Percentiles rank a stretch among this genome's conserved stretches.
Evolutionary conservation across 2,113 vertebrate genomes (phyloP).

Genomic region (Toxotes chatareus): DNA sequence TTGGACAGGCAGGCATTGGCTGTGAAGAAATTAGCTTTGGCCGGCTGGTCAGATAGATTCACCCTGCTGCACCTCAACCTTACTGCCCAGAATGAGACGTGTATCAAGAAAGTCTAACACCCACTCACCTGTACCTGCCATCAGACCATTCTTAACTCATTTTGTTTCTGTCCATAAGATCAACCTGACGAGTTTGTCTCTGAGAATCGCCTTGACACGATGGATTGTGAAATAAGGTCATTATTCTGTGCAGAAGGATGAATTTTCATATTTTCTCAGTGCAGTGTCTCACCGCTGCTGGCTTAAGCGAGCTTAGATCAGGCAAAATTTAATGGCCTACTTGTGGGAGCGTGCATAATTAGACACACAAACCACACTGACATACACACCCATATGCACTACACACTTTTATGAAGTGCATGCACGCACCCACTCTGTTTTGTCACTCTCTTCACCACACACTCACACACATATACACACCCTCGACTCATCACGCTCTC

Average conservation of each 20-base stretch:
- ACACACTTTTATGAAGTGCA: slow-evolving; percentile 38
- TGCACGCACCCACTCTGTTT: slow-evolving; percentile 36
- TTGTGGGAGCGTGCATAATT: slow-evolving; percentile 47
- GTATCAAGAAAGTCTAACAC: background rate
- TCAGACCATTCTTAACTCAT: background rate
- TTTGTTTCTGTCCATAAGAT: background rate
- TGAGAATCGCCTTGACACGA: background rate
- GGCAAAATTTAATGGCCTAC: slow-evolving; percentile 53
- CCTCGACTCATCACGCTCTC: slow-evolving; percentile 23
- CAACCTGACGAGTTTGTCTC: background rate
- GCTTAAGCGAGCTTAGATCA: slow-evolving; percentile 44
- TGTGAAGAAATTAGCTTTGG: slow-evolving; percentile 51
- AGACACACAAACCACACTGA: slow-evolving; percentile 41
- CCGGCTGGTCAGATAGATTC: slow-evolving; percentile 35
- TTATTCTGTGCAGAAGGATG: background rate
- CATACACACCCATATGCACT: slow-evolving; percentile 20
- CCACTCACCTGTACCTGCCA: background rate
- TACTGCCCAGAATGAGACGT: background rate
- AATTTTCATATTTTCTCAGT: background rate
- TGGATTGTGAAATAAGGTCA: background rate
- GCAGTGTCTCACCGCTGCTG: slow-evolving; percentile 12
- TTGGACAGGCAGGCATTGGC: slow-evolving; percentile 56
- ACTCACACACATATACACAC: slow-evolving; percentile 17
- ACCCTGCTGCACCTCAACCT: slow-evolving; percentile 16
- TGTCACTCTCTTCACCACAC: slow-evolving; percentile 10